Percentiles rank a stretch among this genome's conserved stretches.
These are phyloP conservation scores for Puffinus mauretanicus DNA, from an alignment of 2,113 vertebrate genomes.

Conservation along the genomic window DNA sequence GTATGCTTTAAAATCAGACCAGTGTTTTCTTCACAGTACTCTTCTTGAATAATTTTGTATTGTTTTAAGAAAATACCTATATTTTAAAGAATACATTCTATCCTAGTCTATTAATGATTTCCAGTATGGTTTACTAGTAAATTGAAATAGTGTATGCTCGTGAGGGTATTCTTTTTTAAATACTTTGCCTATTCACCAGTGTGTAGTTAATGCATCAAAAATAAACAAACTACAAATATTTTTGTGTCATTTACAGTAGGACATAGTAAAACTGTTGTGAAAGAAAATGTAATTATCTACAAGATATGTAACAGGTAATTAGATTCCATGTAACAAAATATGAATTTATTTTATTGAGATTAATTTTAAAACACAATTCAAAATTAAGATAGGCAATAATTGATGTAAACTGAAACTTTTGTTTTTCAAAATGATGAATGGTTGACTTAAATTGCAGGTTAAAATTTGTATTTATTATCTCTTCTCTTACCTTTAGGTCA, in stretches of 20 bases:
- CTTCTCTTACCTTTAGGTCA: background rate
- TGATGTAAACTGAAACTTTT: background rate
- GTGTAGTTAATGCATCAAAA: background rate
- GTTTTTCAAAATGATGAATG: background rate
- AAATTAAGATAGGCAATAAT: background rate
- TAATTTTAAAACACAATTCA: background rate
- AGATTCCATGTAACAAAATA: background rate
- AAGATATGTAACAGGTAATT: background rate
- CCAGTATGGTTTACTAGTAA: background rate
- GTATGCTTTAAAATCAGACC: background rate
- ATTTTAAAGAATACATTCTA: background rate
- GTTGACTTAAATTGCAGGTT: background rate
- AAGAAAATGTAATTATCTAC: background rate
- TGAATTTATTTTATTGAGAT: background rate
- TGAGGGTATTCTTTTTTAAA: background rate
- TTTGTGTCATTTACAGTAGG: background rate
- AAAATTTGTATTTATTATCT: background rate
- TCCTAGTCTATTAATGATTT: background rate
- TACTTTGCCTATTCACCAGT: background rate
- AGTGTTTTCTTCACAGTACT: background rate
- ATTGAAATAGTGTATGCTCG: background rate
- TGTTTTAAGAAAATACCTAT: background rate
- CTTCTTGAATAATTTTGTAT: background rate
- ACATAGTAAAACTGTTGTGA: background rate
- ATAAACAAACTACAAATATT: background rate